Evolutionary conservation across 2,113 vertebrate species (phyloP), one percentile per base, ranked within the genome.

Genomic region (Peucedramus taeniatus): DNA sequence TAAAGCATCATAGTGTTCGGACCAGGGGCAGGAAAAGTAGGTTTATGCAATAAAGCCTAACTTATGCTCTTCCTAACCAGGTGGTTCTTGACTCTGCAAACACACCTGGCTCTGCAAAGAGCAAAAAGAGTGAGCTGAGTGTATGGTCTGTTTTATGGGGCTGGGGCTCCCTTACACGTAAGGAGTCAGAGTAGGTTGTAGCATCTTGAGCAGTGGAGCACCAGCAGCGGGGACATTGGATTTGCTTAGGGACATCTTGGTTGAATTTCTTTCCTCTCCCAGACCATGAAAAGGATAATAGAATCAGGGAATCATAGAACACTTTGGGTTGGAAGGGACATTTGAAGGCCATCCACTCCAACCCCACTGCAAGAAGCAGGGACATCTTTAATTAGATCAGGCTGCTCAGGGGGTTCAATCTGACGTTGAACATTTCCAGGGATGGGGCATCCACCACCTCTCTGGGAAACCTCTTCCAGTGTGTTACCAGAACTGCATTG

Each of bases 151-250:
- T 37, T 57, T 31, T 30, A 77, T 49, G 5, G 35, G 18, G 6
- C 40, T 85, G 45, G 20, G 39, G 10, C 6, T 93, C 13, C 31
- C 30, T 81, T 19, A 37, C 35, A 26, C 0, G 0, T 40, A 50
- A 37, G 7, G 44, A 65, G 6, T 61, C 39, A 70, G 30, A 85
- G 12, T 21, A 71, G 8, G 30, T 24, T 64, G 13, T 22, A 49
- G 44, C 24, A 40, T 65, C 37, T 61, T 90, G 15, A 45, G 37
- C 33, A 57, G 30, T 7, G 17, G 39, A 84, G 11, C 5, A 47
- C 19, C 18, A 24, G 24, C 50, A 79, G 20, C 0, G 0, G 15
- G 17, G 45, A 13, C 28, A 45, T 14, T 22, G 44, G 10, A 2
- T 44, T 81, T 72, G 14, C 37, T 53, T 54, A 80, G 26, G 22